phyloP scores from a whole-genome alignment of 1,140 invertebrate genomes.

The Drosophila simulans region DNA sequence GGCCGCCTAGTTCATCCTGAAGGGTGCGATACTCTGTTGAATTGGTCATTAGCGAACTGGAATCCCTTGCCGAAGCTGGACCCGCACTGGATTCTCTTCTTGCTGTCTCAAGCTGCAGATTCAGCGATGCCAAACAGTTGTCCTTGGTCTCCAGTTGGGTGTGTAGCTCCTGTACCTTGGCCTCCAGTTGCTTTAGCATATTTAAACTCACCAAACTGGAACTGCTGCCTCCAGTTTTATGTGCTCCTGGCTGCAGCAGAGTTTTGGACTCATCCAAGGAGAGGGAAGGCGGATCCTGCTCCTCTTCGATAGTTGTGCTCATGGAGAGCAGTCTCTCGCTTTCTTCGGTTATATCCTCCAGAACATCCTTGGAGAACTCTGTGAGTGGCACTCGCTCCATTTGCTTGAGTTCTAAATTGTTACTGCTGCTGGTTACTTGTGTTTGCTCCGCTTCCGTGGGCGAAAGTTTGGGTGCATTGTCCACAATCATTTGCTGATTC shows the following conservation, averaged over 20 bases:
- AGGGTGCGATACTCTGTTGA: conserved; percentile 86
- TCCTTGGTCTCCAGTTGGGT: conserved; percentile 84
- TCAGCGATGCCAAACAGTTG: conserved; percentile 82
- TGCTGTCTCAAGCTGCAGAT: conserved; percentile 84
- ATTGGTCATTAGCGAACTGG: conserved; percentile 76
- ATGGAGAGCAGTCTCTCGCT: conserved; percentile 72
- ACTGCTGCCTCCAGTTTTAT: conserved; percentile 22
- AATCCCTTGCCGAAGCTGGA: conserved; percentile 79
- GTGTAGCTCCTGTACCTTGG: conserved; percentile 83
- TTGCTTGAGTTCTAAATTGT: conserved; percentile 56
- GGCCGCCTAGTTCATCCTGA: conserved; percentile 85
- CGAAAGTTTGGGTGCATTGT: conserved; percentile 47
- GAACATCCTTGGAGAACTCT: conserved; percentile 76
- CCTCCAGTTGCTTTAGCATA: conserved; percentile 75
- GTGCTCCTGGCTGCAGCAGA: conserved; percentile 33
- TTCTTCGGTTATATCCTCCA: conserved; percentile 83
- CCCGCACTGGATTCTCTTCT: conserved; percentile 68
- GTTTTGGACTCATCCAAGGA: conserved; percentile 71
- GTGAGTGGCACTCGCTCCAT: conserved; percentile 75
- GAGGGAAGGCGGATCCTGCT: conserved; percentile 46
- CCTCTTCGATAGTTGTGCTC: conserved; percentile 68
- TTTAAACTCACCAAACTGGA: conserved; percentile 68
- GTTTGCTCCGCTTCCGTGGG: conserved; percentile 54
- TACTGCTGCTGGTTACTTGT: conserved; percentile 5
- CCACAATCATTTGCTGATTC: conserved; percentile 49